Evolutionary conservation across 2,113 vertebrate genomes (phyloP).

Genomic region (Microcebus griseorufus): DNA sequence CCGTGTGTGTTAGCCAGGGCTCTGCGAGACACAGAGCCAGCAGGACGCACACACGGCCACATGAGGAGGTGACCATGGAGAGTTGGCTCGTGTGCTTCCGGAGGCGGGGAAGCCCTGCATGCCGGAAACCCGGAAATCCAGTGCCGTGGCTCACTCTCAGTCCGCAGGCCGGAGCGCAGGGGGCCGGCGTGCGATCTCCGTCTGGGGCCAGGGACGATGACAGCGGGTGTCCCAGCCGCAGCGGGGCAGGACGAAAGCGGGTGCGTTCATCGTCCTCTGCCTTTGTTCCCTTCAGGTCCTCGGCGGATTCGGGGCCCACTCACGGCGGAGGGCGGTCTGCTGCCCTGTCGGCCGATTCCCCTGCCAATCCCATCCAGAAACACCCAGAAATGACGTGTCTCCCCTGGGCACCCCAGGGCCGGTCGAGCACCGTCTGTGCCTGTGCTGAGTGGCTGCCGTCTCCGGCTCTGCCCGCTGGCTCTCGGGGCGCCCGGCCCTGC

Average conservation of each 20-base stretch:
- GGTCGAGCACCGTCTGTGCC: fast-evolving
- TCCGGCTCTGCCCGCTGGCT: no score
- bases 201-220: background rate
- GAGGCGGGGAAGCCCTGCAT: background rate
- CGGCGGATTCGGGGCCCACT: background rate
- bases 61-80: fast-evolving
- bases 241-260: fast-evolving
- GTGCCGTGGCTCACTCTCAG: no score
- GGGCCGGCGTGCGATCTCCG: fast-evolving
- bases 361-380: no score
- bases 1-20: background rate
- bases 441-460: background rate
- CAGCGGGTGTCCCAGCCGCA: fast-evolving
- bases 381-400: background rate
- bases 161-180: fast-evolving
- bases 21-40: background rate
- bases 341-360: fast-evolving
- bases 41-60: fast-evolving
- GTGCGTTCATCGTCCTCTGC: fast-evolving
- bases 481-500: no score
- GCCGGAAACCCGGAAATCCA: background rate
- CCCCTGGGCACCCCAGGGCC: fast-evolving
- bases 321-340: no score
- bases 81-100: fast-evolving
- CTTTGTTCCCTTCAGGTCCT: background rate